Percentiles rank a stretch among this genome's conserved stretches.
Conservation (phyloP, 2,797 vertebrate genomes). For the Zenarchopterus dispar region DNA sequence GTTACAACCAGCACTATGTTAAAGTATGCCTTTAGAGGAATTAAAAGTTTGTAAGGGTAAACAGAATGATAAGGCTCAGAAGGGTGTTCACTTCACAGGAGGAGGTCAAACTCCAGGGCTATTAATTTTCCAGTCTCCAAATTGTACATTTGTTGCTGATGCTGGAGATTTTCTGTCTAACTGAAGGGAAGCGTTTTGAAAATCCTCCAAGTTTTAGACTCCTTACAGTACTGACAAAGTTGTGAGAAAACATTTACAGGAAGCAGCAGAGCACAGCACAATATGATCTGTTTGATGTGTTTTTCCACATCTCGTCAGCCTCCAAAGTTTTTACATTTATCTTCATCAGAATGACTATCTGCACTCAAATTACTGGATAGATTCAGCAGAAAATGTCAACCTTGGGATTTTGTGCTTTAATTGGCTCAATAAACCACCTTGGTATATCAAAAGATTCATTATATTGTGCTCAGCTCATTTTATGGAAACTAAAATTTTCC, state of each 20-base stretch:
- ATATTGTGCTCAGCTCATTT: too few species aligned
- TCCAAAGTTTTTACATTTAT: slow-evolving; percentile 3
- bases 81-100: slow-evolving; percentile 21
- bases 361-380: slow-evolving; percentile 16
- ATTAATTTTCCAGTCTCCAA: slow-evolving; percentile 4
- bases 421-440: slow-evolving; percentile 14
- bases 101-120: slow-evolving; percentile 40
- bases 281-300: not conserved
- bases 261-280: not conserved
- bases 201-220: too few species aligned
- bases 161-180: too few species aligned
- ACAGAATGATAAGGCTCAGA: slow-evolving; percentile 19
- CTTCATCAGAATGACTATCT: slow-evolving; percentile 18
- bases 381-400: slow-evolving; percentile 17
- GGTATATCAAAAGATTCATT: too few species aligned
- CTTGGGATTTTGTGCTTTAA: slow-evolving; percentile 19
- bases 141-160: slow-evolving; percentile 7
- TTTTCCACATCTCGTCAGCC: slow-evolving; percentile 14
- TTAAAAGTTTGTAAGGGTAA: slow-evolving; percentile 41
- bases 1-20: slow-evolving; percentile 26
- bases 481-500: too few species aligned
- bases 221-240: not conserved
- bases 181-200: not conserved
- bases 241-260: not conserved
- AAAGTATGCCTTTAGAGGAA: slow-evolving; percentile 17